These are phyloP conservation scores for Salminus brasiliensis DNA, from an alignment of 2,113 vertebrate genomes.

Conservation along the genomic window DNA sequence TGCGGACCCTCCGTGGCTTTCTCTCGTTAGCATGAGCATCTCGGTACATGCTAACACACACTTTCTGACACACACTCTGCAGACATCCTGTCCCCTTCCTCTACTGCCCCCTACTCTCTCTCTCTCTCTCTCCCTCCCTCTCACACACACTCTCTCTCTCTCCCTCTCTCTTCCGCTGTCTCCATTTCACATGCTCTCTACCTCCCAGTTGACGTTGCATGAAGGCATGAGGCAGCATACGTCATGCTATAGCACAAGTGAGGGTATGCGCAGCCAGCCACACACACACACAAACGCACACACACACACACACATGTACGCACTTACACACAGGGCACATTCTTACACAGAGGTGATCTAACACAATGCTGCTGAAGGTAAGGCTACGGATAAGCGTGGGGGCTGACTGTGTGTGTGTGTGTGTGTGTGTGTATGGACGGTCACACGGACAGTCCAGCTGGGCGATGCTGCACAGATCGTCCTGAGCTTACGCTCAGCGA, in stretches of 20 bases:
- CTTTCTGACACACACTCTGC: not conserved
- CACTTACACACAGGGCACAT: no score
- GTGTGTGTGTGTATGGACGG: not conserved
- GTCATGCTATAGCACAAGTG: no score
- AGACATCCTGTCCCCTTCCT: not conserved
- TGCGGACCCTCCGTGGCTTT: conserved; percentile 43
- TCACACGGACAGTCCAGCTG: not conserved
- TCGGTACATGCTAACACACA: conserved; percentile 23
- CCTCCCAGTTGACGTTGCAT: no score
- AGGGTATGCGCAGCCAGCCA: no score
- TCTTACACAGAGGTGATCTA: no score
- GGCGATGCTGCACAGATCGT: not conserved
- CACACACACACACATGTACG: no score
- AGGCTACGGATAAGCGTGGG: no score
- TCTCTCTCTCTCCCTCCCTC: conserved; percentile 4
- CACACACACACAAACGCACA: no score
- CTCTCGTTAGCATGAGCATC: conserved; percentile 48
- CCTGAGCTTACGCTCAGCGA: conserved; percentile 30
- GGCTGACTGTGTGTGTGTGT: not conserved
- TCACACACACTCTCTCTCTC: conserved; percentile 6
- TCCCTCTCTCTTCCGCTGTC: not conserved
- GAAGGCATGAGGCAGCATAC: no score
- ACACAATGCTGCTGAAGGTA: no score
- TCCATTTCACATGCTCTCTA: not conserved
- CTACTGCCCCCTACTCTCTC: conserved; percentile 2